Evolutionary conservation across 2,113 vertebrate species (phyloP).

Genomic region (Oceanites oceanicus): DNA sequence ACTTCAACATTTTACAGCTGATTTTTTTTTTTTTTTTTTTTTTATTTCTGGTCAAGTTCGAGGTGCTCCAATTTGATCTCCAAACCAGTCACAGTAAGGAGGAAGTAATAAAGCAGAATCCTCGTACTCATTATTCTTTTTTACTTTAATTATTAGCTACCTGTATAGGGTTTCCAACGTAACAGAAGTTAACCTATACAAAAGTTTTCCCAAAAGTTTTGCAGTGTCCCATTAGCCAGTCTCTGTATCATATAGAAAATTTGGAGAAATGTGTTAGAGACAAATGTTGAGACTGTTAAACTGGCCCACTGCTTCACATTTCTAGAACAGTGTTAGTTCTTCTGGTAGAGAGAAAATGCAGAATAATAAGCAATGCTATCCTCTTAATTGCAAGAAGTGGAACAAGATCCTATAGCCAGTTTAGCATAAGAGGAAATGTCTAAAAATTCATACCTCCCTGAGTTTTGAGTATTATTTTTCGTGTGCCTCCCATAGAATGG

Average conservation of each 20-base stretch:
- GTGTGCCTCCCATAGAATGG: conserved; percentile 76
- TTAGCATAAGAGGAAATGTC: conserved; percentile 78
- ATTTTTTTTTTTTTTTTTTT: neutral
- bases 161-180: conserved; percentile 33
- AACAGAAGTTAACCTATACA: conserved; percentile 13
- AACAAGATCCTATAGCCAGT: conserved; percentile 76
- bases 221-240: conserved; percentile 59
- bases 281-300: conserved; percentile 47
- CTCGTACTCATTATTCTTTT: neutral
- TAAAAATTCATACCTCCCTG: conserved; percentile 78
- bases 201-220: conserved; percentile 34
- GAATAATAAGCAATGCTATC: conserved; percentile 74
- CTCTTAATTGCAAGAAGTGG: conserved; percentile 77
- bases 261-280: conserved; percentile 52
- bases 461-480: conserved; percentile 79
- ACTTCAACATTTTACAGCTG: neutral
- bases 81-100: conserved; percentile 18
- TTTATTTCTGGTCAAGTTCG: conserved; percentile 37
- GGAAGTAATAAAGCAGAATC: conserved; percentile 43
- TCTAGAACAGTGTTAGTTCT: conserved; percentile 69
- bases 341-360: conserved; percentile 74
- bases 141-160: conserved; percentile 16
- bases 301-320: conserved; percentile 55
- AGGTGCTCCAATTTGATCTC: conserved; percentile 31
- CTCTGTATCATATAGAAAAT: conserved; percentile 27